Conservation (phyloP, 2,888 invertebrate genomes). For the Tholera decimalis region DNA sequence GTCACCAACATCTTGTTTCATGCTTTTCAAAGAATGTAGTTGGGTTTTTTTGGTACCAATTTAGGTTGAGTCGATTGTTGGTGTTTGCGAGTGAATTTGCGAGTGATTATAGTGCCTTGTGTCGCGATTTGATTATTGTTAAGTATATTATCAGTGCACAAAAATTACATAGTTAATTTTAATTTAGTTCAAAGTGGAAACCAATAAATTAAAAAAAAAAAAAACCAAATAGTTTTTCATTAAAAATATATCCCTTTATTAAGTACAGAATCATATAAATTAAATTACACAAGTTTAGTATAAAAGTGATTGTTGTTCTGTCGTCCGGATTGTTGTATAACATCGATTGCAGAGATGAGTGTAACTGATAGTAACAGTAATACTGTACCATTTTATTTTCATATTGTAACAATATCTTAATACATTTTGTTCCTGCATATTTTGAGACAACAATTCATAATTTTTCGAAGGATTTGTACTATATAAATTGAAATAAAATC, state of each 20-base stretch:
- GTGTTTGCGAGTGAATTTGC: too few relatives aligned
- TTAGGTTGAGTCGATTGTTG: too few relatives aligned
- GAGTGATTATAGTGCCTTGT: neutral
- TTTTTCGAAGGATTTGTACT: constrained; percentile 61
- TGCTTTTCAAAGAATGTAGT: too few relatives aligned
- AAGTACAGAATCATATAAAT: constrained; percentile 75
- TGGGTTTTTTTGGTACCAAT: too few relatives aligned
- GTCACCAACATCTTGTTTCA: too few relatives aligned
- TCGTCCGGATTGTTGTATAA: constrained; percentile 59
- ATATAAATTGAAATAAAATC: constrained; percentile 45
- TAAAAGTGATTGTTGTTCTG: constrained; percentile 54
- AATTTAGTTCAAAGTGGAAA: neutral
- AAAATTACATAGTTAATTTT: too few relatives aligned
- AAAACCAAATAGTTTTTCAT: constrained; percentile 40
- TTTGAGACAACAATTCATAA: constrained; percentile 53
- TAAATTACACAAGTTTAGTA: constrained; percentile 60
- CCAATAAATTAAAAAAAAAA: constrained; percentile 35
- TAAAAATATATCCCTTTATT: constrained; percentile 88
- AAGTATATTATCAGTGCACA: too few relatives aligned
- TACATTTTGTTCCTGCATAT: constrained; percentile 53
- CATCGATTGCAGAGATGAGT: constrained; percentile 34
- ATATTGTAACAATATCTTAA: constrained; percentile 51
- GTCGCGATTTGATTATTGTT: too few relatives aligned
- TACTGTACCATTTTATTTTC: constrained; percentile 63
- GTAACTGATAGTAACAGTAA: constrained; percentile 56